Conservation (phyloP, 2,888 invertebrate genomes). For the Chrysodeixis includens region DNA sequence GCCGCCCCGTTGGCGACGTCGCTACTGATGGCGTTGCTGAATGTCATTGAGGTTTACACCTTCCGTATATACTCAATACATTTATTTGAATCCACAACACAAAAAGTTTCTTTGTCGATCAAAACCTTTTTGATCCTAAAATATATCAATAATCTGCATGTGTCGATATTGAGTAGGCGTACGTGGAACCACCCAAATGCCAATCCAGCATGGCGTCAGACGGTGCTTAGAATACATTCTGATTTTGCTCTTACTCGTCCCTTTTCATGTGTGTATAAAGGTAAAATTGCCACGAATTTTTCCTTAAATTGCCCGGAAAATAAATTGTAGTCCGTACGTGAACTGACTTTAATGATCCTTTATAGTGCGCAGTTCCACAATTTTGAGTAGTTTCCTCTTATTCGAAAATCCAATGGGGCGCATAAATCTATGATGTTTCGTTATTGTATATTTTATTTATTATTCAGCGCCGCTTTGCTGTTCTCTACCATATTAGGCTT, state of each 20-base stretch:
- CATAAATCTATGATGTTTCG: constrained; percentile 18
- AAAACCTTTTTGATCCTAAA: not conserved
- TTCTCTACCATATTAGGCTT: not conserved
- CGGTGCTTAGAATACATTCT: constrained; percentile 76
- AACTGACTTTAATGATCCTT: constrained; percentile 71
- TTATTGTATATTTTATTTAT: not conserved
- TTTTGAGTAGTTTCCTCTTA: constrained; percentile 65
- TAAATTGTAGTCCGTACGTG: constrained; percentile 83
- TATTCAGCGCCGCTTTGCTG: constrained; percentile 3
- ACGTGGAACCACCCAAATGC: constrained; percentile 63
- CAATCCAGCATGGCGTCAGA: constrained; percentile 78
- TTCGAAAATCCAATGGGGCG: constrained; percentile 45
- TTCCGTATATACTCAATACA: too few relatives aligned
- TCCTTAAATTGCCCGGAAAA: constrained; percentile 79
- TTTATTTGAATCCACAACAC: not conserved
- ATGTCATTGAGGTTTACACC: constrained; percentile 47
- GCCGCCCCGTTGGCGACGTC: constrained; percentile 63
- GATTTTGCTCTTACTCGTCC: constrained; percentile 75
- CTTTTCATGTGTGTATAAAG: constrained; percentile 67
- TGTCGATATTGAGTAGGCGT: constrained; percentile 65
- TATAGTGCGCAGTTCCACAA: constrained; percentile 63
- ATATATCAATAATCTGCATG: constrained; percentile 51
- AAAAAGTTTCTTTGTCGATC: not conserved
- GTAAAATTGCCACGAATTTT: constrained; percentile 80
- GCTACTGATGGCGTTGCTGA: constrained; percentile 34